A percentile compares a stretch with the other conserved stretches of the same genome.
These are phyloP conservation scores for Syrrhaptes paradoxus DNA, from an alignment of 2,113 vertebrate species.

Conservation along the genomic window DNA sequence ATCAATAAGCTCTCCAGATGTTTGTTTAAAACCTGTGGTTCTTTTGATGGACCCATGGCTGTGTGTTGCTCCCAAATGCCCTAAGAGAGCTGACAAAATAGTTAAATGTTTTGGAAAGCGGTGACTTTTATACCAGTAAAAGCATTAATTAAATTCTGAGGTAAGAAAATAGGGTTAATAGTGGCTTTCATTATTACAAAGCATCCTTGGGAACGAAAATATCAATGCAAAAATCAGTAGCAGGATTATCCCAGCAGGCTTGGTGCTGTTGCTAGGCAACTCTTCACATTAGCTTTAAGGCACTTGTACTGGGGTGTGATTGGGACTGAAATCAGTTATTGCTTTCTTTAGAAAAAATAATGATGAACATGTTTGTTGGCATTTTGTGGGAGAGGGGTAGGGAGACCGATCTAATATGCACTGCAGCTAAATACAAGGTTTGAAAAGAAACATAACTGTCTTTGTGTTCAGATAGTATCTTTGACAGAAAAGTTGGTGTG, in stretches of 20 bases:
- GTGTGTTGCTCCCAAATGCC: neutral
- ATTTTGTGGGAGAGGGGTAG: neutral
- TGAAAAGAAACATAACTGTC: neutral
- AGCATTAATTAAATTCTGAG: neutral
- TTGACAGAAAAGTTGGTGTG: neutral
- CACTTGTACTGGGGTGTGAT: neutral
- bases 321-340: neutral
- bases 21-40: neutral
- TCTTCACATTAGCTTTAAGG: neutral
- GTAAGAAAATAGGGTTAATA: neutral
- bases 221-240: neutral
- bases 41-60: neutral
- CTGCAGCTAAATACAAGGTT: neutral
- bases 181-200: neutral
- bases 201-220: neutral
- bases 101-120: neutral
- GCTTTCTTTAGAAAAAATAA: neutral
- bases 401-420: neutral
- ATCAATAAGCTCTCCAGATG: neutral
- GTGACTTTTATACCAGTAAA: neutral
- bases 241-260: conserved; percentile 9
- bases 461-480: neutral
- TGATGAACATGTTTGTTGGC: neutral
- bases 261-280: conserved; percentile 14
- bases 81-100: neutral